Evolutionary conservation across 2,113 vertebrate species (phyloP).

Genomic region (Zeus faber): DNA sequence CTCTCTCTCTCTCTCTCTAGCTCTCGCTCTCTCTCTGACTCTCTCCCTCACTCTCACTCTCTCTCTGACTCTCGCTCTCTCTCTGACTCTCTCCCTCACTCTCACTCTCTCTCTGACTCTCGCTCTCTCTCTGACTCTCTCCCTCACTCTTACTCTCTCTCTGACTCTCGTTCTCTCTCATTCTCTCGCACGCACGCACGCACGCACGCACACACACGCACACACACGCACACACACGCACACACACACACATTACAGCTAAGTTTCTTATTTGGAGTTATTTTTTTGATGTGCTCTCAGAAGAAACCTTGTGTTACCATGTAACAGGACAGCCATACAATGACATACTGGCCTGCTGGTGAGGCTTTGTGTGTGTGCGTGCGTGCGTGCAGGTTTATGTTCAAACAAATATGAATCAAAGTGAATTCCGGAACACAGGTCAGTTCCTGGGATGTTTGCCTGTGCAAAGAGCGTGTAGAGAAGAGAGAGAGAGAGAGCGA

Average conservation of each 20-base stretch:
- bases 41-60: too few relatives aligned
- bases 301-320: conserved; percentile 31
- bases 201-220: too few relatives aligned
- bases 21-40: conserved; percentile 31
- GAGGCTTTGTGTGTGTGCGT: background rate
- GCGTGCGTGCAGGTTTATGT: background rate
- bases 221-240: too few relatives aligned
- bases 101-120: too few relatives aligned
- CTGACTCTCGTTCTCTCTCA: too few relatives aligned
- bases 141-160: too few relatives aligned
- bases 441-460: background rate
- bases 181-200: too few relatives aligned
- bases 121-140: too few relatives aligned
- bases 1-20: conserved; percentile 8
- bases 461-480: background rate
- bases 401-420: background rate
- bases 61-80: too few relatives aligned
- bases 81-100: too few relatives aligned
- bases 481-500: conserved; percentile 8
- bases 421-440: background rate
- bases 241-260: too few relatives aligned
- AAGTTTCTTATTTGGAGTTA: conserved; percentile 55
- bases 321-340: conserved; percentile 14
- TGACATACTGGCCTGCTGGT: background rate
- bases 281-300: conserved; percentile 51